A percentile compares a stretch with the other conserved stretches of the same genome.
Evolutionary conservation across 2,888 invertebrate genomes (phyloP).

Genomic region (Dolomedes plantarius): DNA sequence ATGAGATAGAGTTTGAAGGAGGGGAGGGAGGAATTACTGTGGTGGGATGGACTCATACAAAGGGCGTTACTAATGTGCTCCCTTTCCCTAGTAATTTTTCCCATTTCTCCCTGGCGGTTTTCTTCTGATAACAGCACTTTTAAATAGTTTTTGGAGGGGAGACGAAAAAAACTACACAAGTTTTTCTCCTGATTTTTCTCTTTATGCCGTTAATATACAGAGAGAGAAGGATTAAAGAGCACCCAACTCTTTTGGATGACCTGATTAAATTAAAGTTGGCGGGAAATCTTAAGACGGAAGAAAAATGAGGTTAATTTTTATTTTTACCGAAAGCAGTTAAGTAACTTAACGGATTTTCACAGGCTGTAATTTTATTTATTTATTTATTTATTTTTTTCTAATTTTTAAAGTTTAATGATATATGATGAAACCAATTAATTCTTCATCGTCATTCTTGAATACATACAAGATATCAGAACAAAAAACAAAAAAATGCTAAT

Average conservation of each 20-base stretch:
- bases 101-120: slow-evolving; percentile 3
- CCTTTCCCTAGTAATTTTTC: slow-evolving; percentile 1
- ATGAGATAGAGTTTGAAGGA: not conserved
- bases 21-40: not conserved
- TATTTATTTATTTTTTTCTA: too few species aligned
- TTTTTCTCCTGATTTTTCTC: not conserved
- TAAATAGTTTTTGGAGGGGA: not conserved
- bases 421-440: too few species aligned
- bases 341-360: not conserved
- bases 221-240: not conserved
- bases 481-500: too few species aligned
- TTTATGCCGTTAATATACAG: not conserved
- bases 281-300: not conserved
- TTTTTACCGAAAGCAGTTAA: not conserved
- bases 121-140: not conserved
- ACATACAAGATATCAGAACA: too few species aligned
- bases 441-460: too few species aligned
- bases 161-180: not conserved
- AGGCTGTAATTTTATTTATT: not conserved
- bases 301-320: not conserved
- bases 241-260: slow-evolving; percentile 6
- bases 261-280: slow-evolving; percentile 21
- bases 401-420: too few species aligned
- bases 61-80: slow-evolving; percentile 11
- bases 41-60: not conserved